Conservation (phyloP, 2,888 invertebrate species). For the Stratiomys singularior region DNA sequence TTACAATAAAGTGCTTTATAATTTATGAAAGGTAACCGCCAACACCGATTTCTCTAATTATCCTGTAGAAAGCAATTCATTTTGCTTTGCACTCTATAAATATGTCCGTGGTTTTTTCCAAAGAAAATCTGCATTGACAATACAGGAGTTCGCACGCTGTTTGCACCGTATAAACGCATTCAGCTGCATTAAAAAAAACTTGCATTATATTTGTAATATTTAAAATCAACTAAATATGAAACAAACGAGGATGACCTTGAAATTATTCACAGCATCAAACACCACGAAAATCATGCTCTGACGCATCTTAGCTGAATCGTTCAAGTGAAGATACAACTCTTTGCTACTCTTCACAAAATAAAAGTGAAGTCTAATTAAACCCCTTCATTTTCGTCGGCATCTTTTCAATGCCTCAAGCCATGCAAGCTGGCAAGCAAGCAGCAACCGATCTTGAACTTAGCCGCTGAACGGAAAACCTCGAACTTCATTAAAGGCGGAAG, state of each 20-base stretch:
- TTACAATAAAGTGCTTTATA: too few relatives aligned
- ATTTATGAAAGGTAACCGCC: too few relatives aligned
- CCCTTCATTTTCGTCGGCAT: slow-evolving; percentile 26
- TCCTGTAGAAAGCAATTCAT: too few relatives aligned
- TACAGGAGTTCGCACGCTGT: too few relatives aligned
- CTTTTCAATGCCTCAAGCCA: slow-evolving; percentile 6
- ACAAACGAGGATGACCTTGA: slow-evolving; percentile 26
- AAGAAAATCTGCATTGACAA: too few relatives aligned
- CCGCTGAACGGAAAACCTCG: slow-evolving; percentile 37
- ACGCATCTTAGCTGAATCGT: slow-evolving; percentile 11
- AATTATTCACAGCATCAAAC: neutral
- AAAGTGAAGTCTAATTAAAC: slow-evolving; percentile 35
- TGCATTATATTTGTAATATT: neutral
- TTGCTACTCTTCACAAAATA: neutral
- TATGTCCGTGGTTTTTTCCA: too few relatives aligned
- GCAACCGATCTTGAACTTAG: slow-evolving; percentile 31
- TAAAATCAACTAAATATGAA: neutral
- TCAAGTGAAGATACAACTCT: slow-evolving; percentile 18
- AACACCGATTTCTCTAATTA: too few relatives aligned
- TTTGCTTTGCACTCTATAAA: too few relatives aligned
- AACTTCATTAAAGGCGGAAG: slow-evolving; percentile 40
- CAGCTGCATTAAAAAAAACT: too few relatives aligned
- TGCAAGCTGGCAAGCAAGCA: neutral
- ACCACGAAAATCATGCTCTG: slow-evolving; percentile 3
- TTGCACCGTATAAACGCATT: too few relatives aligned